phyloP scores from a whole-genome alignment of 2,797 vertebrate species.

The Staurois parvus region DNA sequence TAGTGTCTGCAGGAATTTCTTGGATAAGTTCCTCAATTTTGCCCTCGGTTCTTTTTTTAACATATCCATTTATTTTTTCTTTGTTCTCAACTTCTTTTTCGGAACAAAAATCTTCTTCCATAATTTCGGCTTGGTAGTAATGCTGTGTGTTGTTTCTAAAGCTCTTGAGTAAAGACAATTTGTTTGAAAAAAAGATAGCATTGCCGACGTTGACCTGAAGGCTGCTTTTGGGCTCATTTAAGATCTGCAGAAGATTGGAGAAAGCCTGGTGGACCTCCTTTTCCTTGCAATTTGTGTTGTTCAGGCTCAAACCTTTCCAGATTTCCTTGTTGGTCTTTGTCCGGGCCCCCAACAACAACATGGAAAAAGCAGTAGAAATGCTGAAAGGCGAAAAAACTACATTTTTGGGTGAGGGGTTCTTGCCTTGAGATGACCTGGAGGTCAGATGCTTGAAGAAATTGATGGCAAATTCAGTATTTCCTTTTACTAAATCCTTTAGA shows the following conservation, averaged over 20 bases:
- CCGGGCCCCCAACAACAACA: conserved; percentile 84
- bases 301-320: conserved; percentile 80
- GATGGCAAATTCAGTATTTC: no score
- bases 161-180: conserved; percentile 71
- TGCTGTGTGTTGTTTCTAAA: conserved; percentile 77
- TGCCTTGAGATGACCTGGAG: conserved; percentile 47
- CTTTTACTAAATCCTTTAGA: no score
- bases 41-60: conserved; percentile 83
- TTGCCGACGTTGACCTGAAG: conserved; percentile 77
- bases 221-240: conserved; percentile 65
- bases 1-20: conserved; percentile 71
- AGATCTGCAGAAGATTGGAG: conserved; percentile 70
- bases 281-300: conserved; percentile 68
- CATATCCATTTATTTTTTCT: conserved; percentile 80
- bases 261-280: conserved; percentile 80
- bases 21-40: conserved; percentile 84
- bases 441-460: conserved; percentile 80
- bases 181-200: conserved; percentile 78
- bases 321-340: conserved; percentile 83
- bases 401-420: conserved; percentile 71
- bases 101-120: conserved; percentile 78
- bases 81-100: conserved; percentile 66
- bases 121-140: conserved; percentile 75
- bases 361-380: conserved; percentile 83
- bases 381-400: conserved; percentile 90